Conservation (phyloP, 1,140 invertebrate genomes). For the Pachyrhynchus sulphureomaculatus region DNA sequence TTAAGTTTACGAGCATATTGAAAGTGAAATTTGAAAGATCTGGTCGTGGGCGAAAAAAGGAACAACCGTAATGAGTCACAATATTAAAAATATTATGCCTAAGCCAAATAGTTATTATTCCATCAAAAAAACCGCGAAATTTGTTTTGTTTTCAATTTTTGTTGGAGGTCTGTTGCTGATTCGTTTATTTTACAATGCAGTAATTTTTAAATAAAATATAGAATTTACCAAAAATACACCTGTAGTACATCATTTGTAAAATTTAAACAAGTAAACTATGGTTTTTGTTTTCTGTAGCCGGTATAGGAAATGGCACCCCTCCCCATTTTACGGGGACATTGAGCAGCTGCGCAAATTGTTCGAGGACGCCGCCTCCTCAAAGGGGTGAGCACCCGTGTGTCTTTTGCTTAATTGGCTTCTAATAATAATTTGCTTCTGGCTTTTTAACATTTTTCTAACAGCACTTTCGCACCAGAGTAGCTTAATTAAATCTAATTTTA, state of each 20-base stretch:
- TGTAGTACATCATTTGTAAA: not conserved
- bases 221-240: not conserved
- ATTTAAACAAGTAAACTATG: not conserved
- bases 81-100: too few species aligned
- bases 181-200: too few species aligned
- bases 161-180: too few species aligned
- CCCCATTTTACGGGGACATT: conserved; percentile 72
- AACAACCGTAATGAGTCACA: too few species aligned
- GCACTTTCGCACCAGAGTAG: not conserved
- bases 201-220: too few species aligned
- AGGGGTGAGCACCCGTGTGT: conserved; percentile 46
- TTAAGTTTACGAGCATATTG: too few species aligned
- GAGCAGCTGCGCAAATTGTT: conserved; percentile 71
- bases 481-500: too few species aligned
- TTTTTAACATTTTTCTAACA: not conserved
- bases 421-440: not conserved
- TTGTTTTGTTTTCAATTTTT: too few species aligned
- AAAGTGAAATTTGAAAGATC: too few species aligned
- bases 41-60: too few species aligned
- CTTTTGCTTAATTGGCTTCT: conserved; percentile 7
- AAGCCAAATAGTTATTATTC: too few species aligned
- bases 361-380: conserved; percentile 58
- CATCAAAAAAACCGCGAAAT: too few species aligned
- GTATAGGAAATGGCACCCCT: conserved; percentile 69
- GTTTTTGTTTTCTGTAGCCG: conserved; percentile 53